A percentile compares a stretch with the other conserved stretches of the same genome.
Evolutionary conservation across 2,888 invertebrate genomes (phyloP).

Genomic region (Cosmia pyralina): DNA sequence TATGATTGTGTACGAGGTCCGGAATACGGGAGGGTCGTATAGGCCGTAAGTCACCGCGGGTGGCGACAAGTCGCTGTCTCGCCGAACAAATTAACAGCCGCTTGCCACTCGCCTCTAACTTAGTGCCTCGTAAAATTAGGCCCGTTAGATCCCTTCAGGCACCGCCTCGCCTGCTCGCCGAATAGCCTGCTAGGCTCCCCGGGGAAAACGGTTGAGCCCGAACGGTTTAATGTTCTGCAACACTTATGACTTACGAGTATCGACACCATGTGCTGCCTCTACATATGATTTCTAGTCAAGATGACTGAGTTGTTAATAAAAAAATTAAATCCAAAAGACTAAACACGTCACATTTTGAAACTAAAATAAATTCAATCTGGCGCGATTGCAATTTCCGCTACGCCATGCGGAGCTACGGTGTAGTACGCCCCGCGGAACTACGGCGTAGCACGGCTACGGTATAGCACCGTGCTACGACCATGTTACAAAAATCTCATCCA

Average conservation of each 20-base stretch:
- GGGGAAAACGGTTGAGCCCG: slow-evolving; percentile 75
- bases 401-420: slow-evolving; percentile 12
- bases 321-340: background rate
- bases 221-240: slow-evolving; percentile 78
- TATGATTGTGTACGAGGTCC: slow-evolving; percentile 68
- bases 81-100: slow-evolving; percentile 88
- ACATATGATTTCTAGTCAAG: background rate
- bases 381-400: background rate
- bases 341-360: background rate
- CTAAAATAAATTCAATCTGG: background rate
- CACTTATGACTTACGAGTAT: slow-evolving; percentile 76
- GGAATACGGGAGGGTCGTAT: slow-evolving; percentile 69
- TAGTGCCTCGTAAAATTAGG: slow-evolving; percentile 90
- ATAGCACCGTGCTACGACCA: slow-evolving; percentile 1
- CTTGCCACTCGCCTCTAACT: slow-evolving; percentile 87
- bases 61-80: slow-evolving; percentile 84
- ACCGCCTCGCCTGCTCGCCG: slow-evolving; percentile 61
- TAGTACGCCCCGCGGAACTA: slow-evolving; percentile 16
- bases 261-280: slow-evolving; percentile 50
- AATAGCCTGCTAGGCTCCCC: slow-evolving; percentile 71
- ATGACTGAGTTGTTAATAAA: background rate
- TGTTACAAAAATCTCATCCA: background rate
- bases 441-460: slow-evolving; percentile 19
- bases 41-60: slow-evolving; percentile 87
- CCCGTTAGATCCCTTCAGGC: slow-evolving; percentile 85